Conservation (phyloP, 2,113 vertebrate genomes). For the Pedetes capensis region DNA sequence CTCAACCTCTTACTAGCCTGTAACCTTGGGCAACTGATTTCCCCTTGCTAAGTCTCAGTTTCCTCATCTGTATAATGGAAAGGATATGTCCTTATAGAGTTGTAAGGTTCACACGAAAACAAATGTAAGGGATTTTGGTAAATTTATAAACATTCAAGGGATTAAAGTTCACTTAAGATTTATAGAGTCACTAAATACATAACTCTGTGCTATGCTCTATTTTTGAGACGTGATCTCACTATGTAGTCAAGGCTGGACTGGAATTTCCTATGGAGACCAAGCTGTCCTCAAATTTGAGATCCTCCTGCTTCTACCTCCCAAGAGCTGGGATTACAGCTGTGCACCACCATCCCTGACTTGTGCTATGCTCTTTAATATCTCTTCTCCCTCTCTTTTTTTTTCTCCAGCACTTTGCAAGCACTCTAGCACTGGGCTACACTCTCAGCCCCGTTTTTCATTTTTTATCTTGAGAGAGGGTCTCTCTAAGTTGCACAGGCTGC, state of each 20-base stretch:
- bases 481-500: not conserved
- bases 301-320: not conserved
- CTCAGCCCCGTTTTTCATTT: too few relatives aligned
- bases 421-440: too few relatives aligned
- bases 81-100: not conserved
- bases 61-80: not conserved
- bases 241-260: too few relatives aligned
- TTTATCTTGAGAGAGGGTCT: not conserved
- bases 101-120: not conserved
- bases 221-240: too few relatives aligned
- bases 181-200: not conserved
- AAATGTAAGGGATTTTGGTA: not conserved
- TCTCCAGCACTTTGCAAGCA: too few relatives aligned
- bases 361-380: too few relatives aligned
- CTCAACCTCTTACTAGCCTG: not conserved
- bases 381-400: too few relatives aligned
- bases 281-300: too few relatives aligned
- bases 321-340: not conserved
- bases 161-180: not conserved
- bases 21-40: not conserved
- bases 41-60: not conserved
- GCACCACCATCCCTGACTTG: not conserved
- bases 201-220: not conserved
- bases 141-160: not conserved
- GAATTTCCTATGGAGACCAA: too few relatives aligned